Conservation (phyloP, 1,140 invertebrate genomes). For the Aleiodes sp. region DNA sequence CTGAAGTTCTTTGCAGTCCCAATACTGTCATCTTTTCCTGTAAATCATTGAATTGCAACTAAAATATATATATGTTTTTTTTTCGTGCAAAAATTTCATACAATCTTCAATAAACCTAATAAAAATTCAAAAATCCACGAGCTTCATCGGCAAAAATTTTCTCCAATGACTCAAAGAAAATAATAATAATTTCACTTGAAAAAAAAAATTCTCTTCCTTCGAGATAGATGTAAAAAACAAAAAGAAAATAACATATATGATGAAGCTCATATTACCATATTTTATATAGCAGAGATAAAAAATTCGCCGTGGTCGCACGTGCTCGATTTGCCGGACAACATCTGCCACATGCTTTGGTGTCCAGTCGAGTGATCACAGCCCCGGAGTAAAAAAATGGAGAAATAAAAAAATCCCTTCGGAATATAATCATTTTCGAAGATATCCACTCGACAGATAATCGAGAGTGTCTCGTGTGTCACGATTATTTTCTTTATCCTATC, state of each 20-base stretch:
- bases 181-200: no score
- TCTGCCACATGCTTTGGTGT: conserved; percentile 45
- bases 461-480: conserved; percentile 61
- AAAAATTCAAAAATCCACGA: no score
- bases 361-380: conserved; percentile 35
- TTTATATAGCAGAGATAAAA: not conserved
- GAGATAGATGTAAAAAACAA: no score
- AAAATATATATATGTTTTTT: no score
- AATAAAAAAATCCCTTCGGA: not conserved
- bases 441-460: conserved; percentile 44
- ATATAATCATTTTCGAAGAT: conserved; percentile 10
- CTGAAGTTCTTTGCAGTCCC: no score
- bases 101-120: no score
- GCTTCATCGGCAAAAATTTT: no score
- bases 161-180: no score
- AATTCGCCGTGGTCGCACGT: conserved; percentile 31
- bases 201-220: no score
- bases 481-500: conserved; percentile 32
- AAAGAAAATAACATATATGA: not conserved
- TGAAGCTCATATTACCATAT: not conserved
- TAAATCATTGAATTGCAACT: no score
- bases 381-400: conserved; percentile 35
- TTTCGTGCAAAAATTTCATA: no score
- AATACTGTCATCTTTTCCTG: no score
- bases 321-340: conserved; percentile 43